Conservation (phyloP, 1,140 invertebrate species). For the Ostrea denselamellosa region DNA sequence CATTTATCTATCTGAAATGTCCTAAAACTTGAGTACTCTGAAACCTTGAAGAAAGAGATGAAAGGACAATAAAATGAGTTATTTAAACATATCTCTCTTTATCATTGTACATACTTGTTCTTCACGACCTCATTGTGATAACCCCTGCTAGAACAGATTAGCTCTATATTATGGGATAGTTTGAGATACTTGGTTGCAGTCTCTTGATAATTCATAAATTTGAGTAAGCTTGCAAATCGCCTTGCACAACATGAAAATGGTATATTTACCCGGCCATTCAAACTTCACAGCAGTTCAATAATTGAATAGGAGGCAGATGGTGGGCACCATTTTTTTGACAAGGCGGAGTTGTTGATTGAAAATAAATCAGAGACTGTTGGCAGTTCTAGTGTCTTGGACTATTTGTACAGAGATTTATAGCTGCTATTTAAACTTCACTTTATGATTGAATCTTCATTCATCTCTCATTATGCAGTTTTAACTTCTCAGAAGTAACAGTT, state of each 20-base stretch:
- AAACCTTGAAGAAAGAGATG: background rate
- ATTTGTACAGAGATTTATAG: background rate
- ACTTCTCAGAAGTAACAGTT: background rate
- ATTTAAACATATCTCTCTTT: background rate
- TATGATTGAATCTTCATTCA: background rate
- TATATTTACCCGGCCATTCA: background rate
- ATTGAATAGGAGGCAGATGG: background rate
- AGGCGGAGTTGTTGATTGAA: background rate
- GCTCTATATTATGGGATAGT: background rate
- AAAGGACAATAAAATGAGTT: background rate
- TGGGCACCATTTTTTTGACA: background rate
- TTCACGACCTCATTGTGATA: background rate
- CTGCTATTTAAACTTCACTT: conserved; percentile 4
- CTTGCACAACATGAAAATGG: background rate
- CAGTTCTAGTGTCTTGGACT: background rate
- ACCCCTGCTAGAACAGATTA: background rate
- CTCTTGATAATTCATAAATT: background rate
- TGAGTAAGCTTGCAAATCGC: background rate
- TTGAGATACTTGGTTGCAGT: too few species aligned
- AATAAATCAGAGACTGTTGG: background rate
- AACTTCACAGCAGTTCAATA: background rate
- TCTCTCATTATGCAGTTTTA: background rate
- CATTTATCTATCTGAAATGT: background rate
- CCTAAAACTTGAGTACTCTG: background rate
- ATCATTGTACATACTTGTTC: background rate